Conservation (phyloP, 2,113 vertebrate species). For the Dicrurus megarhynchus region DNA sequence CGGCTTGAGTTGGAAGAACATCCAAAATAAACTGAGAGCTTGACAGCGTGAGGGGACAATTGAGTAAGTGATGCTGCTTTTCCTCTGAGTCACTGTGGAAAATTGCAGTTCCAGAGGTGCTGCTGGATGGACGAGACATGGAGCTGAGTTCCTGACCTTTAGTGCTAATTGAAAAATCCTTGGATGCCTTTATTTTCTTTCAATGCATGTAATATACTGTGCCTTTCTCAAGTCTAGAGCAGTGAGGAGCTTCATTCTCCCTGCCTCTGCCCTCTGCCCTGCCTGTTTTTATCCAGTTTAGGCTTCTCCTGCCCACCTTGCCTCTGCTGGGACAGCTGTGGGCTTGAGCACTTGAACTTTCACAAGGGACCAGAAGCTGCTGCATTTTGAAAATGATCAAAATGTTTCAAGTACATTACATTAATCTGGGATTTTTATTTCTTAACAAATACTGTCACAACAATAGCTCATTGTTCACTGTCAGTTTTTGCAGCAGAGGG, state of each 20-base stretch:
- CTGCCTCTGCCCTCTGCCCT: not conserved
- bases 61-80: slow-evolving; percentile 39
- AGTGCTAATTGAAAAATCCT: not conserved
- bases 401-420: not conserved
- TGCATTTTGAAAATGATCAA: not conserved
- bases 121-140: not conserved
- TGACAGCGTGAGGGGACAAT: slow-evolving; percentile 7
- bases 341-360: not conserved
- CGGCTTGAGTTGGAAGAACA: not conserved
- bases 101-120: slow-evolving; percentile 18
- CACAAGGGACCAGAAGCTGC: not conserved
- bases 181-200: not conserved
- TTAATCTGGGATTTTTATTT: not conserved
- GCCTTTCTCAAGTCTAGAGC: not conserved
- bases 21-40: slow-evolving; percentile 55
- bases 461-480: slow-evolving; percentile 44
- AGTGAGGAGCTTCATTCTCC: not conserved
- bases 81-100: slow-evolving; percentile 54
- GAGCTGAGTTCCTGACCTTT: not conserved
- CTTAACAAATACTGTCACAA: not conserved
- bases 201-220: not conserved
- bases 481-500: not conserved
- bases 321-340: fast-evolving
- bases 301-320: not conserved
- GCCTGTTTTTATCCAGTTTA: not conserved